Conservation (phyloP, 2,797 vertebrate genomes). For the Pseudomugil tenellus region DNA sequence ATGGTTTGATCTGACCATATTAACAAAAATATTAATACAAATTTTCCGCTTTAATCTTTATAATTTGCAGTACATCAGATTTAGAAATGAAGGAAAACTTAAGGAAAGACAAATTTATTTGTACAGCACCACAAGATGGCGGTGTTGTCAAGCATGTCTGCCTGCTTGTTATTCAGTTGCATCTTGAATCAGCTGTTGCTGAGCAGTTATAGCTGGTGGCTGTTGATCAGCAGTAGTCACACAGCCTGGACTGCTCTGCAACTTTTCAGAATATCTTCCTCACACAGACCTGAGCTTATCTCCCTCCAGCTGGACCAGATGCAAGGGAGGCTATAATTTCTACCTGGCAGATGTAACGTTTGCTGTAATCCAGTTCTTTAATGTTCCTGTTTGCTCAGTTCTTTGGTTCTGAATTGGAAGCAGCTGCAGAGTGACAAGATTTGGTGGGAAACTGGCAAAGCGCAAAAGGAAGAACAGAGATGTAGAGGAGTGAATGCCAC, state of each 20-base stretch:
- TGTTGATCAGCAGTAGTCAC: slow-evolving; percentile 69
- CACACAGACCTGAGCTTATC: slow-evolving; percentile 55
- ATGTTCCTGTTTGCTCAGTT: slow-evolving; percentile 67
- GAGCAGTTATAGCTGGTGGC: slow-evolving; percentile 49
- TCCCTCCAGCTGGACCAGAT: slow-evolving; percentile 65
- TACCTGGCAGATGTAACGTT: slow-evolving; percentile 72
- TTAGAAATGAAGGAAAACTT: neutral
- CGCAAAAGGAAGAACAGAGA: slow-evolving; percentile 51
- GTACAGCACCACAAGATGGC: slow-evolving; percentile 79
- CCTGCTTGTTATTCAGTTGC: slow-evolving; percentile 28
- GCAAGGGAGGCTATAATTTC: slow-evolving; percentile 73
- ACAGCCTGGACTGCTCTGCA: slow-evolving; percentile 68
- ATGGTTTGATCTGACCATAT: no score
- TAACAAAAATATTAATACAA: no score
- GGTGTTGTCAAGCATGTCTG: slow-evolving; percentile 54
- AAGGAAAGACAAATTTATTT: neutral
- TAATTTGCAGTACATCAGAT: no score
- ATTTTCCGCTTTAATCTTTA: no score
- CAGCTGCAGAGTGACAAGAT: slow-evolving; percentile 70
- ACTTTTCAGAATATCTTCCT: slow-evolving; percentile 42
- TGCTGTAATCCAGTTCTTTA: slow-evolving; percentile 52
- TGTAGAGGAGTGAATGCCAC: slow-evolving; percentile 47
- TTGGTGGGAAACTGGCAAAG: slow-evolving; percentile 56
- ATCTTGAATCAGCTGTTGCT: slow-evolving; percentile 61
- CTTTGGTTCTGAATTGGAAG: slow-evolving; percentile 67